A percentile compares a stretch with the other conserved stretches of the same genome.
Conservation (phyloP, 2,113 vertebrate genomes). For the Enhydra lutris region DNA sequence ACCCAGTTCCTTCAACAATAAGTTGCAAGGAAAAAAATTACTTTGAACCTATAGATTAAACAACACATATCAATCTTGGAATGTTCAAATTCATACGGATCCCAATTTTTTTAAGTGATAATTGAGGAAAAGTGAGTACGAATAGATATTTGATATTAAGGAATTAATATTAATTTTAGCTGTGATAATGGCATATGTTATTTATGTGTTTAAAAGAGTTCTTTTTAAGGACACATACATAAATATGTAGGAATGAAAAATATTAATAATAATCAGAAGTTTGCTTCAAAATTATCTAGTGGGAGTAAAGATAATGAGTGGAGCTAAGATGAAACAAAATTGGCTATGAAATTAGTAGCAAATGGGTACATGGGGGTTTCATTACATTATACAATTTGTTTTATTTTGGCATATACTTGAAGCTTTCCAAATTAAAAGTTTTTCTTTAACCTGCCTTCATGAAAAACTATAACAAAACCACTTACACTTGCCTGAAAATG, state of each 20-base stretch:
- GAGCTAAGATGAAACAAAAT: neutral
- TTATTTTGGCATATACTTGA: neutral
- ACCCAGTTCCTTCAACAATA: neutral
- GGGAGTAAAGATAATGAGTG: neutral
- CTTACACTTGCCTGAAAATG: neutral
- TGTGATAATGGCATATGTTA: neutral
- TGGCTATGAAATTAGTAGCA: neutral
- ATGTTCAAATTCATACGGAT: neutral
- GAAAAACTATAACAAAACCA: neutral
- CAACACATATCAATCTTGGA: neutral
- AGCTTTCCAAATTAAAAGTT: neutral
- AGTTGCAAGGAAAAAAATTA: neutral
- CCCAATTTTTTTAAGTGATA: neutral
- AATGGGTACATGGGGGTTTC: neutral
- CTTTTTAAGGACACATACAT: neutral
- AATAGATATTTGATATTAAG: neutral
- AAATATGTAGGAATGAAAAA: slow-evolving; percentile 3
- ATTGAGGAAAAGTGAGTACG: neutral
- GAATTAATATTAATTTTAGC: neutral
- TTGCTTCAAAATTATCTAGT: slow-evolving; percentile 7
- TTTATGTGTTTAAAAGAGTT: neutral
- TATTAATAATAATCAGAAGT: neutral
- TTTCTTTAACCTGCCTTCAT: neutral
- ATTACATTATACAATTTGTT: neutral
- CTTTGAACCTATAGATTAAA: neutral